Conservation (phyloP, 2,888 invertebrate species). For the Andrena flavipes region DNA sequence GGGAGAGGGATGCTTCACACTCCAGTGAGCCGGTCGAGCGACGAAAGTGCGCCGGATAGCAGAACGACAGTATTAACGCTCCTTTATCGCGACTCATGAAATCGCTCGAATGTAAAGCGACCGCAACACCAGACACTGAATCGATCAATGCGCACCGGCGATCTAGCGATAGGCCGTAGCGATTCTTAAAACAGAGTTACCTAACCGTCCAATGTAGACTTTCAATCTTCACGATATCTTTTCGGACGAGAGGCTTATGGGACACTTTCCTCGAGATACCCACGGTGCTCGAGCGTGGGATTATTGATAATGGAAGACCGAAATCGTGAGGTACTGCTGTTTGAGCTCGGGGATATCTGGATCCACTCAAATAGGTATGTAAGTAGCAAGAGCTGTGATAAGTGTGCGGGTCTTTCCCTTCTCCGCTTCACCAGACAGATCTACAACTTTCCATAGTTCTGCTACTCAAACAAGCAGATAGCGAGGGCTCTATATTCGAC, state of each 20-base stretch:
- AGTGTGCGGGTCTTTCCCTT: no score
- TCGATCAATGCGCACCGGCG: conserved; percentile 16
- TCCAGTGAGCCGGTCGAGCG: conserved; percentile 32
- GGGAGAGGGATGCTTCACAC: conserved; percentile 50
- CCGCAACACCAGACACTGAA: conserved; percentile 6
- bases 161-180: conserved; percentile 14
- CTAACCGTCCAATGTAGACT: neutral
- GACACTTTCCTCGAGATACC: conserved; percentile 4
- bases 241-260: neutral
- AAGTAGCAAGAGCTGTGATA: no score
- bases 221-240: neutral
- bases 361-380: no score
- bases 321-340: no score
- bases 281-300: neutral
- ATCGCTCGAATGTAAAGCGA: conserved; percentile 33
- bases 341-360: no score
- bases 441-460: no score
- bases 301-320: no score
- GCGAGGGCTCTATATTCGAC: no score
- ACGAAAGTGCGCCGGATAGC: conserved; percentile 19
- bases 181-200: neutral
- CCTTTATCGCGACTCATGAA: conserved; percentile 16
- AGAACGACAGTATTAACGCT: conserved; percentile 36
- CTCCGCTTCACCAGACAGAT: no score
- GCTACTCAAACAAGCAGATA: no score